A percentile compares a stretch with the other conserved stretches of the same genome.
These are phyloP conservation scores for Lepidotrigona ventralis DNA, from an alignment of 1,140 invertebrate genomes.

Conservation along the genomic window DNA sequence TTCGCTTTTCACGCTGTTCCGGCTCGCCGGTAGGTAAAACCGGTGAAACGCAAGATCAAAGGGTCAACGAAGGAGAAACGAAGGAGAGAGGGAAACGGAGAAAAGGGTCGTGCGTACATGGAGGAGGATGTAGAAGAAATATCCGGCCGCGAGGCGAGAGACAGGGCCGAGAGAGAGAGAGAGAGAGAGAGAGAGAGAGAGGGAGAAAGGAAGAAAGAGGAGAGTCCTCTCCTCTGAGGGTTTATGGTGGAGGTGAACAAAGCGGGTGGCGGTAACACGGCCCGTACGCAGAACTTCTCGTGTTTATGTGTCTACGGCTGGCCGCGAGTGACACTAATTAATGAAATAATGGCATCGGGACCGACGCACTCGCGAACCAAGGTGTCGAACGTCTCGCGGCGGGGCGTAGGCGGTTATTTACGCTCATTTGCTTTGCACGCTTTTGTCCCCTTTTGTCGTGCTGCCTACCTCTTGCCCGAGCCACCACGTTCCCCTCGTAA, in stretches of 20 bases:
- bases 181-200: conserved; percentile 8
- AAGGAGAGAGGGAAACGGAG: conserved; percentile 49
- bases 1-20: conserved; percentile 1
- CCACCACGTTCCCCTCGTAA: conserved; percentile 6
- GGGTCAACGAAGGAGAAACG: conserved; percentile 31
- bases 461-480: conserved; percentile 7
- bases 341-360: conserved; percentile 73
- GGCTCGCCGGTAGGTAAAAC: conserved; percentile 4
- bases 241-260: conserved; percentile 66
- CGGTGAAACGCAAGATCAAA: conserved; percentile 38
- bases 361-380: conserved; percentile 57
- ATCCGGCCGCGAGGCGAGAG: conserved; percentile 38
- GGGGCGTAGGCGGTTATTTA: conserved; percentile 77
- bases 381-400: conserved; percentile 69
- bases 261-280: conserved; percentile 65
- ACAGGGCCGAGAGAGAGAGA: conserved; percentile 7
- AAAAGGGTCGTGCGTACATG: conserved; percentile 36
- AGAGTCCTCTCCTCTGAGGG: conserved; percentile 52
- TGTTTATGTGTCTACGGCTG: conserved; percentile 66
- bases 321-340: conserved; percentile 74
- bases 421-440: conserved; percentile 74
- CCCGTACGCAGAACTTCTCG: conserved; percentile 67
- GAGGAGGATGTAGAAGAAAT: conserved; percentile 33
- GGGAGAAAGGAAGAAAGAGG: conserved; percentile 9
- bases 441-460: conserved; percentile 61